Evolutionary conservation across 2,113 vertebrate species (phyloP), one percentile per base, ranked within the genome.

Genomic region (Shinisaurus crocodilurus): DNA sequence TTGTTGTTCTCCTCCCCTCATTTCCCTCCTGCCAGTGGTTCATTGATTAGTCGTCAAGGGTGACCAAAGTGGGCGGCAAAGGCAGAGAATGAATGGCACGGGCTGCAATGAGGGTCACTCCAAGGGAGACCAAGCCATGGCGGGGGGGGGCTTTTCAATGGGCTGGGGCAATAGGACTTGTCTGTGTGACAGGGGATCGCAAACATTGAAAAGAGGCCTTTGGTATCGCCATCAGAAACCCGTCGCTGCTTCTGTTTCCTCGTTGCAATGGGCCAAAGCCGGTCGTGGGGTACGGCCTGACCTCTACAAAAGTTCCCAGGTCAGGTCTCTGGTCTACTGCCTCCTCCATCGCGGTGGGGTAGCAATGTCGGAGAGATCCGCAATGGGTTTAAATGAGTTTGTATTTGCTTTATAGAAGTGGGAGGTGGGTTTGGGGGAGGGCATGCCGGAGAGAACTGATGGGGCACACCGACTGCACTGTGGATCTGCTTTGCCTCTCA

Each of bases 1-100:
- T 29, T 76, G n/a, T n/a, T 34, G 6, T n/a, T 48, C 43, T 7
- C 60, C 74, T 69, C 74, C 57, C 83, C 37, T 43, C 63, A 8
- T 45, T 25, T 32, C 45, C 29, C 60, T 1, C 0, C 77, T 18
- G 16, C 1, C 63, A 90, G 74, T 1, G 63, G 3, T 48, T n/a
- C 89, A 23, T n/a, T 92, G 89, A 63, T 6, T 29, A 25, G 43
- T 90, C 83, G 82, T 77, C 92, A 90, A 50, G 90, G 82, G 91
- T 93, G 87, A 92, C 63, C 34, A 82, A 79, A 85, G 87, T 81
- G 81, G 76, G 34, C 18, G 43, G 77, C 76, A 23, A 37, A 94
- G 9, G 8, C 37, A 2, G 72, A 20, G 23, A 85, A 8, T 40
- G 43, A 90, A 90, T 1, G 7, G 75, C 13, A 6, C 1, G 48